Evolutionary conservation across 2,888 invertebrate species (phyloP).

Genomic region (Synanthedon myopaeformis): DNA sequence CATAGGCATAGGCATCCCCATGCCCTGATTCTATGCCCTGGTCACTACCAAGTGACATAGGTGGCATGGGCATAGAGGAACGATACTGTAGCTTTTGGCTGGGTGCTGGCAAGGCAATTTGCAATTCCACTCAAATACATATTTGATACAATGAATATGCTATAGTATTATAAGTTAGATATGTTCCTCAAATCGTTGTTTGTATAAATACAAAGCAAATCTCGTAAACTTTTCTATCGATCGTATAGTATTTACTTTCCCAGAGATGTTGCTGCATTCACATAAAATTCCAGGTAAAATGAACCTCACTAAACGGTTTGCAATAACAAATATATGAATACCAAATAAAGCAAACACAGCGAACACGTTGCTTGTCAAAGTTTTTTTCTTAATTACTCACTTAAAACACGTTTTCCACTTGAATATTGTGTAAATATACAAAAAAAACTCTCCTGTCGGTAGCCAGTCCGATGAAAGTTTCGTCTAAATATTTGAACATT

Average conservation of each 20-base stretch:
- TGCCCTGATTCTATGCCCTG: no score
- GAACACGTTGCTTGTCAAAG: constrained; percentile 39
- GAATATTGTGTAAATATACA: constrained; percentile 47
- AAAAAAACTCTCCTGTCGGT: constrained; percentile 51
- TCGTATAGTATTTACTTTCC: constrained; percentile 40
- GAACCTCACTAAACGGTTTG: constrained; percentile 20
- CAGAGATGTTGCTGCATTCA: constrained; percentile 47
- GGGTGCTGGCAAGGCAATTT: no score
- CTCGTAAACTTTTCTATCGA: neutral
- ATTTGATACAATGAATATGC: no score
- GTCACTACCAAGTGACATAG: no score
- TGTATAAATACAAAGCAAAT: no score
- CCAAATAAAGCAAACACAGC: constrained; percentile 40
- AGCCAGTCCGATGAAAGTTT: constrained; percentile 66
- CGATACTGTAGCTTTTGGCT: no score
- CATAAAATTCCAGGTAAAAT: constrained; percentile 45
- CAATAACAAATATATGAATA: constrained; percentile 45
- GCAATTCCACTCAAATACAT: no score
- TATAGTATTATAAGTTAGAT: no score
- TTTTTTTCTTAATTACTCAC: constrained; percentile 34
- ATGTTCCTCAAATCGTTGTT: no score
- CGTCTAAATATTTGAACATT: constrained; percentile 59
- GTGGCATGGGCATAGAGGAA: no score
- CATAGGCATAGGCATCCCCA: no score
- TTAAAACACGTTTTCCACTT: constrained; percentile 36